Base-by-base conservation (phyloP, 2,797 vertebrate species). In the Eulemur mongoz region DNA sequence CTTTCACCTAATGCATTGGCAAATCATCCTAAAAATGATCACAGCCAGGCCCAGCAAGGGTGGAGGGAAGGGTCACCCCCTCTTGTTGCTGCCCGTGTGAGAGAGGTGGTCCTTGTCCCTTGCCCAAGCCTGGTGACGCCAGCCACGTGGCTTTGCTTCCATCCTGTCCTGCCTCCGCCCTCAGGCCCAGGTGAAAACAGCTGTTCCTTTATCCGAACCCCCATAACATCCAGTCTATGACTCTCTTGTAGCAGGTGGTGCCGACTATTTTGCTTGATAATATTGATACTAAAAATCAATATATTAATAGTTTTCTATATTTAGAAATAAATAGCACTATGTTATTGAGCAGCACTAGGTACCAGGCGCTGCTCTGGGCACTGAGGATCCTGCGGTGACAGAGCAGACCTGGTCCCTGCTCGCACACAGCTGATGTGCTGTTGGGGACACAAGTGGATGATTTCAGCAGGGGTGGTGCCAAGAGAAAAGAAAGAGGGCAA, bases 101-200 rank as follows among this genome's bases (percentile, higher is more conserved):
- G 27, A 8, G 54, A 52, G 17, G 40, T 11, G 4, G 30, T 7
- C 54, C 67, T 43, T 32, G 27, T n/a, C 4, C 15, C 27, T 65
- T 25, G 40, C 35, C n/a, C 1, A 0, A 23, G 17, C 45, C 38
- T 5, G 10, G 35, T 22, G 27, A 50, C n/a, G 11, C 40, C n/a
- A 0, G 61, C 23, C 1, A 0, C 0, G 10, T 11, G 2, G 30
- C 38, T 48, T 20, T 3, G 25, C 63, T 40, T 15, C 52, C 13
- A 1, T n/a, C 57, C n/a, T 20, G 4, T 40, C 25, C 1, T 38
- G 63, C 20, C 4, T 5, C 10, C 11, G 17, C 25, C 11, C 0
- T 3, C 11, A 15, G 3, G 35, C n/a, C 52, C 38, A 38, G 57
- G 38, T 25, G 27, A 35, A 35, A 65, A 65, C 18, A 23, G 2